Percentiles rank a stretch among this genome's conserved stretches.
Evolutionary conservation across 1,140 invertebrate species (phyloP).

Genomic region (Probaryconus sp.): DNA sequence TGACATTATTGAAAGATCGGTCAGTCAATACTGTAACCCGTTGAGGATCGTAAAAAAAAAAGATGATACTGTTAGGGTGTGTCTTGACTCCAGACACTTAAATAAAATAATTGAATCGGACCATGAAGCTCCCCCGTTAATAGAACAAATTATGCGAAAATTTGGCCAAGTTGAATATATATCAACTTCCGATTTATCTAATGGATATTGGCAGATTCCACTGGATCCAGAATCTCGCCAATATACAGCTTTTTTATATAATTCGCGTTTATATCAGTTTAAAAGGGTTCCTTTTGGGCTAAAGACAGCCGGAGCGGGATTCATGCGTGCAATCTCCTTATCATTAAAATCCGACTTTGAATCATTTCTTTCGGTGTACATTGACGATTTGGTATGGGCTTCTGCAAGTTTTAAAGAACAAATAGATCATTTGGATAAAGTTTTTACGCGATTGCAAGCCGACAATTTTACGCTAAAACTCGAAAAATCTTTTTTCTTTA

Average conservation of each 20-base stretch:
- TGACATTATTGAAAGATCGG: slow-evolving; percentile 1
- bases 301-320: slow-evolving; percentile 12
- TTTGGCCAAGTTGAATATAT: slow-evolving; percentile 21
- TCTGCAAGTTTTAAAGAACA: slow-evolving; percentile 25
- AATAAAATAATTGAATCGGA: slow-evolving; percentile 50
- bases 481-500: slow-evolving; percentile 42
- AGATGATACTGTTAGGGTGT: slow-evolving; percentile 36
- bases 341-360: slow-evolving; percentile 24
- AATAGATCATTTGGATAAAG: not conserved
- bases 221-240: slow-evolving; percentile 10
- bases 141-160: slow-evolving; percentile 24
- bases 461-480: slow-evolving; percentile 46
- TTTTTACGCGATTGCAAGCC: slow-evolving; percentile 32
- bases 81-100: slow-evolving; percentile 51
- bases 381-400: slow-evolving; percentile 46
- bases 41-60: slow-evolving; percentile 24
- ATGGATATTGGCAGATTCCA: slow-evolving; percentile 34
- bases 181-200: slow-evolving; percentile 16
- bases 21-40: slow-evolving; percentile 3
- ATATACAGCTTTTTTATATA: slow-evolving; percentile 19
- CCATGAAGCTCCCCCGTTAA: slow-evolving; percentile 28
- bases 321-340: slow-evolving; percentile 20
- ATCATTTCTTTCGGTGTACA: slow-evolving; percentile 30
- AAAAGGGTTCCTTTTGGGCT: slow-evolving; percentile 6
- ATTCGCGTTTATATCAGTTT: slow-evolving; percentile 14